Evolutionary conservation across 35 echinoderm and acorn worm species (phyloP), one percentile per base, ranked within the genome.

Genomic region (Nesometra sesokonis): DNA sequence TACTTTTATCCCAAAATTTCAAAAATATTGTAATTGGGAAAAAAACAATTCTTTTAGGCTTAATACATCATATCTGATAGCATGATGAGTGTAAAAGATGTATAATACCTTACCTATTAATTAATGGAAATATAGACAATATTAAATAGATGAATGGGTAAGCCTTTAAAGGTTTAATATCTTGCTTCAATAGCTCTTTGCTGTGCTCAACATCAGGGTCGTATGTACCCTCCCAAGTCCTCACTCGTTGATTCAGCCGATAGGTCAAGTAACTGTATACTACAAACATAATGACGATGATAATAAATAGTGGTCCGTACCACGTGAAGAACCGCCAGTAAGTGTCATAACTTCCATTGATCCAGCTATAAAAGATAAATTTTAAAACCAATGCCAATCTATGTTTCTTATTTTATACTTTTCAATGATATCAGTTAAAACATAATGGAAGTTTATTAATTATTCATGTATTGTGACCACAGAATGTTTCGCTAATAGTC

Each of bases 71-170:
- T 43, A 43, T 43, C 15, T 43, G 4, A 43, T 43, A 15, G 38
- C 4, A n/a, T n/a, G n/a, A n/a, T n/a, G n/a, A n/a, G n/a, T n/a
- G n/a, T n/a, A n/a, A n/a, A n/a, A n/a, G n/a, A n/a, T n/a, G n/a
- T n/a, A n/a, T n/a, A n/a, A n/a, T n/a, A n/a, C n/a, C 30, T 87
- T 90, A 98, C 95, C 95, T 98, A 52, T 98, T 98, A 77, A 98
- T 98, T 15, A 98, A 67, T 27, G 92, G 95, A 43, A 98, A 98
- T 84, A 98, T 92, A 43, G 95, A 98, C 19, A 98, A 57, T 3
- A 90, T 67, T 32, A 98, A 84, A 82, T 92, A 98, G 78, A 98
- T 98, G 33, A 98, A 90, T 23, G 95, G 95, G 88, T 98, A 98
- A 0, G 88, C 93, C 37, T 86, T 91, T 8, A 98, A 76, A 3